These are phyloP conservation scores for Erpetoichthys calabaricus DNA, from an alignment of 2,797 vertebrate genomes.

Conservation along the genomic window DNA sequence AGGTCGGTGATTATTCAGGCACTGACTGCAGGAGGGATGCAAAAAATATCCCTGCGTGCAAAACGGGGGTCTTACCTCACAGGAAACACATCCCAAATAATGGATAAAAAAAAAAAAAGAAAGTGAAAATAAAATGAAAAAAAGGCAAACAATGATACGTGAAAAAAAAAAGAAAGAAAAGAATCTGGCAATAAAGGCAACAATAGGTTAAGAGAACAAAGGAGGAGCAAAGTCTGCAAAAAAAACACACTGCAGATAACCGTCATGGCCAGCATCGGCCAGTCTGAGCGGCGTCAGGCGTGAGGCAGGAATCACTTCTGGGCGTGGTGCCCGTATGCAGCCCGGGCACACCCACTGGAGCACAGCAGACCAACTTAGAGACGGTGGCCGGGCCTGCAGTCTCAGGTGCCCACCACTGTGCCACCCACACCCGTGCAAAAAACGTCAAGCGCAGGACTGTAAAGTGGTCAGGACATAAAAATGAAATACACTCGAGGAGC, in stretches of 20 bases:
- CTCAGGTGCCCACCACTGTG: too few species aligned
- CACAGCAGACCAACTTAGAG: too few species aligned
- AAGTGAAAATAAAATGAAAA: slow-evolving; percentile 37
- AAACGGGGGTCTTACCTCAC: slow-evolving; percentile 61
- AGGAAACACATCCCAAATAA: slow-evolving; percentile 62
- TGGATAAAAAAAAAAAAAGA: slow-evolving; percentile 43
- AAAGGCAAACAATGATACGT: background rate
- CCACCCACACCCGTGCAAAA: too few species aligned
- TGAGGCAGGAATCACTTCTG: too few species aligned
- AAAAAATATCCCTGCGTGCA: slow-evolving; percentile 36
- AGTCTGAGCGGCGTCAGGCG: too few species aligned
- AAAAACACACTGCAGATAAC: background rate
- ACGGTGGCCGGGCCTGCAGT: too few species aligned
- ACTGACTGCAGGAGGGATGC: slow-evolving; percentile 27
- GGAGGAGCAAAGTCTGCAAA: background rate
- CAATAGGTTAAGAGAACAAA: background rate
- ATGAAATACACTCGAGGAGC: too few species aligned
- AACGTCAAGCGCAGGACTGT: too few species aligned
- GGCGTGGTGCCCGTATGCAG: too few species aligned
- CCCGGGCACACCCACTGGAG: too few species aligned
- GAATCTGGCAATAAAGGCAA: background rate
- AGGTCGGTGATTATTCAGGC: slow-evolving; percentile 26
- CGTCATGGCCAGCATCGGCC: too few species aligned
- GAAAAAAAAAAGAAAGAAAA: background rate
- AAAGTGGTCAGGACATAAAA: too few species aligned